phyloP scores from a whole-genome alignment of 35 echinoderm and acorn worm species.

The Diadema setosum region DNA sequence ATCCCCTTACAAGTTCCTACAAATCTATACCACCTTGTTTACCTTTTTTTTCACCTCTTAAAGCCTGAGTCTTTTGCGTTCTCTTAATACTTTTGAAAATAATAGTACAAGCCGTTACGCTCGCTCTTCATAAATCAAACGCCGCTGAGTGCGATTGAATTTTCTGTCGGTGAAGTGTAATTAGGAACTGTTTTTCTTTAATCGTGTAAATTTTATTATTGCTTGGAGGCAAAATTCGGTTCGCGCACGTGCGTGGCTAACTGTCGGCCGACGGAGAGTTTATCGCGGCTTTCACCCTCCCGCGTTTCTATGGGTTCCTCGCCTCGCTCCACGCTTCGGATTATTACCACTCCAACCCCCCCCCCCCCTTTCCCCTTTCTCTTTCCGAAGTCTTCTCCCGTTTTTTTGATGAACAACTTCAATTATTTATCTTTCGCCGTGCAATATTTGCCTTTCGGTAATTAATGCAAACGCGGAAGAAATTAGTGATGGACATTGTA shows the following conservation, averaged over 20 bases:
- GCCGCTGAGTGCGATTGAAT: background rate
- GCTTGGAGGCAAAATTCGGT: background rate
- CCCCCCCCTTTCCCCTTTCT: too few species aligned
- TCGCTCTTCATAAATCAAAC: background rate
- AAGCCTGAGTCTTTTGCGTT: background rate
- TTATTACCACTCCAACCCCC: too few species aligned
- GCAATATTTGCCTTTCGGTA: background rate
- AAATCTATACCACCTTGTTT: background rate
- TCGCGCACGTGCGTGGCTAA: background rate
- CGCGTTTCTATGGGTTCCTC: background rate
- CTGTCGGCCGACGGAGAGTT: too few species aligned
- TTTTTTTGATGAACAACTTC: too few species aligned
- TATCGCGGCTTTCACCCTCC: background rate
- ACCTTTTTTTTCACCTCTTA: background rate
- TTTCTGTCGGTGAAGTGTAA: background rate
- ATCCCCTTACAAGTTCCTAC: background rate
- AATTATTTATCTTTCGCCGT: too few species aligned
- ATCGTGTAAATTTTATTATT: slow-evolving; percentile 19
- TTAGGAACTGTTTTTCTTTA: slow-evolving; percentile 8
- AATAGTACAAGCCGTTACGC: too few species aligned
- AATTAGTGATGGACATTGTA: too few species aligned
- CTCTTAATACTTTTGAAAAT: background rate
- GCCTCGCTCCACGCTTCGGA: background rate
- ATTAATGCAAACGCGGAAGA: too few species aligned
- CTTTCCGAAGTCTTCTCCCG: too few species aligned